A percentile compares a stretch with the other conserved stretches of the same genome.
Evolutionary conservation across 1,140 invertebrate genomes (phyloP).

Genomic region (Dreissena polymorpha): DNA sequence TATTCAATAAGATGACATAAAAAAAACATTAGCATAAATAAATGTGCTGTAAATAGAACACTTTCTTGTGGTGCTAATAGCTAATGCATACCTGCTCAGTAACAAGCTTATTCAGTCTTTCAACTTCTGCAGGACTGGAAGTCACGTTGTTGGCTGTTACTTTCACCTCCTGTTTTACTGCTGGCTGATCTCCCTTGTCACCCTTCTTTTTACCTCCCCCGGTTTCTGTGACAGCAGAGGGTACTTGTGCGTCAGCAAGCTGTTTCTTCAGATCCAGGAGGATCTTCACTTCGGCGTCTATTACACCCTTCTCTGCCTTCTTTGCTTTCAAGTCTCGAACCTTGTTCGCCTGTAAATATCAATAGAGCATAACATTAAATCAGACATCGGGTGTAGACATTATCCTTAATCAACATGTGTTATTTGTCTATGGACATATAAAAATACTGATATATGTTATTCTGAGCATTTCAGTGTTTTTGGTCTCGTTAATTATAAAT

Average conservation of each 20-base stretch:
- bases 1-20: background rate
- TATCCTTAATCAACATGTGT: background rate
- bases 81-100: constrained; percentile 66
- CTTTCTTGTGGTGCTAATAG: background rate
- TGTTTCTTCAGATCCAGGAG: constrained; percentile 89
- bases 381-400: background rate
- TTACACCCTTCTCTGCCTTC: constrained; percentile 86
- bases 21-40: background rate
- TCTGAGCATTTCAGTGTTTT: no score
- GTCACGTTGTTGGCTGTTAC: constrained; percentile 25
- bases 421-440: background rate
- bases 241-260: constrained; percentile 82
- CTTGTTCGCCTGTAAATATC: constrained; percentile 83
- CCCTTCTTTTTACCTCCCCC: constrained; percentile 61
- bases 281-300: constrained; percentile 87
- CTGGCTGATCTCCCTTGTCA: constrained; percentile 17
- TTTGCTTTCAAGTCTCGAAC: constrained; percentile 87
- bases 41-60: background rate
- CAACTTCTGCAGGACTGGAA: constrained; percentile 61
- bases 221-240: constrained; percentile 61
- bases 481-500: no score
- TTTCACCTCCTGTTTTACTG: background rate
- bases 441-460: no score
- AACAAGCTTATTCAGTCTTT: constrained; percentile 67
- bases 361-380: background rate